Conservation (phyloP, 1,140 invertebrate genomes). For the Nylanderia fulva region DNA sequence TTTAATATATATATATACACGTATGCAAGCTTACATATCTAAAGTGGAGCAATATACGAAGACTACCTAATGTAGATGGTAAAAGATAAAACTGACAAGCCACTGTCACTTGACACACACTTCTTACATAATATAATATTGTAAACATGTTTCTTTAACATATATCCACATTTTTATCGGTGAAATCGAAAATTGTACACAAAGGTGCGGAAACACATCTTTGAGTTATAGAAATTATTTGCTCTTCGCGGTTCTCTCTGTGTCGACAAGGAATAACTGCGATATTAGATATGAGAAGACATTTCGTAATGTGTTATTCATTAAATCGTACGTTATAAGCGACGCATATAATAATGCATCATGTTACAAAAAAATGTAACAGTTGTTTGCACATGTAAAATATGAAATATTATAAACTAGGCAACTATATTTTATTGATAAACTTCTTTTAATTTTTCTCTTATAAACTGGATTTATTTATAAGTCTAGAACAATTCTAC, state of each 20-base stretch:
- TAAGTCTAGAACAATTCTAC: too few species aligned
- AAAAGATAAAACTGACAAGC: conserved; percentile 53
- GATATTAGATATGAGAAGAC: background rate
- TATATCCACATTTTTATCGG: conserved; percentile 3
- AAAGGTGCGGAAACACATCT: conserved; percentile 32
- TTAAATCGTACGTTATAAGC: background rate
- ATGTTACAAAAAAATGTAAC: background rate
- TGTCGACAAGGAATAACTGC: background rate
- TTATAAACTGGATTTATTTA: background rate
- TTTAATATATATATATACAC: too few species aligned
- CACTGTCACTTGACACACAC: conserved; percentile 36
- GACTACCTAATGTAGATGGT: conserved; percentile 35
- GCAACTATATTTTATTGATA: background rate
- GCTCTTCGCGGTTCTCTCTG: background rate
- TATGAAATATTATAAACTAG: background rate
- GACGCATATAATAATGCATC: background rate
- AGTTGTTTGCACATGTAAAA: background rate
- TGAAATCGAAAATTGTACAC: conserved; percentile 31
- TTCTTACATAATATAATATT: conserved; percentile 51
- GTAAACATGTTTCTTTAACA: conserved; percentile 6
- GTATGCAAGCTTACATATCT: background rate
- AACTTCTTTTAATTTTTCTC: background rate
- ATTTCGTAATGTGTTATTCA: background rate
- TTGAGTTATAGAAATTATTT: background rate
- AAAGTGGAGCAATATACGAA: conserved; percentile 48